Evolutionary conservation across 2,888 invertebrate species (phyloP), one percentile per base, ranked within the genome.

Genomic region (Brachynemurus nebulosus): DNA sequence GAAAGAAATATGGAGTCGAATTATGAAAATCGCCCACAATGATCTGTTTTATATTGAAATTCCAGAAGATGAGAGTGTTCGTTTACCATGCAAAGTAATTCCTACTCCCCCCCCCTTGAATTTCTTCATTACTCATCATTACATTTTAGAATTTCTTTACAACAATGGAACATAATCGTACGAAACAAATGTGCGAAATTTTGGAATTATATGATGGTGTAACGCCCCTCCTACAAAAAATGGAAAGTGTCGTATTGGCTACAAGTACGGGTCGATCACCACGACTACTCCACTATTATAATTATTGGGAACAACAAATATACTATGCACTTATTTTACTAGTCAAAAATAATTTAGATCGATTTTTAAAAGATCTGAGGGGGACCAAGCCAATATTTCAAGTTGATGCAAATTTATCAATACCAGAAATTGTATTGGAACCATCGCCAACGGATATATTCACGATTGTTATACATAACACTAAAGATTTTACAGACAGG

Each of bases 201-300:
- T 69, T 76, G 1, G 74, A 78, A 40, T 72, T 80, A n/a, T 89
- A 89, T 59, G 75, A 80, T 37, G 81, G 84, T 0, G 70, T 89
- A 36, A 82, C 85, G 0, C 88, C 90, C 0, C 76, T 89, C 45
- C 67, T 93, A 11, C 78, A 81, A 54, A 92, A 92, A 64, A 63
- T 92, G 48, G 92, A 93, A 64, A 84, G 83, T 49, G 65, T 92
- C 25, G 83, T 90, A 2, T 71, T 88, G 16, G 80, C 81, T 47
- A 80, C 84, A 2, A 81, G 81, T 51, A 81, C 84, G 0, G 90
- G 91, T 2, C 69, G 67, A 42, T 81, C 82, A 0, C 61, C 70
- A 1, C 75, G 78, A 48, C 86, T 93, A 82, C 67, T 67, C 4
- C 66, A 78, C 1, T 89, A 86, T 59, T 93, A 92, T 57, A 67